phyloP scores from a whole-genome alignment of 37 sponge, comb jelly and placozoan species.

The Axinella damicornis region DNA sequence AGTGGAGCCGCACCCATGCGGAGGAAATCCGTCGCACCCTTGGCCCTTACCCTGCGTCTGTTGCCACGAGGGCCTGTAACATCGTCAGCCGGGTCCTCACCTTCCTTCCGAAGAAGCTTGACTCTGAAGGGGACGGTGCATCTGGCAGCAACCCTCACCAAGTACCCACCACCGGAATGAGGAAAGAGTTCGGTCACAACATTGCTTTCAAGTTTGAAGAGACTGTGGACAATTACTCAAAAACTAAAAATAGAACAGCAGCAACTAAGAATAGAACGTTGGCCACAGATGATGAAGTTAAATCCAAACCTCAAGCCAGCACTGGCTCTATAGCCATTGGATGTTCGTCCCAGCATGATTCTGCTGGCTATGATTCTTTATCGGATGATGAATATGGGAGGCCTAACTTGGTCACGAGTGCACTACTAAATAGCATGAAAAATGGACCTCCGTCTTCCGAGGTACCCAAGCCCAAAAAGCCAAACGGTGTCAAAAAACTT shows the following conservation, averaged over 20 bases:
- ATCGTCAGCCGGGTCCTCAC: conserved; percentile 39
- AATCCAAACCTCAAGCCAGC: too few relatives aligned
- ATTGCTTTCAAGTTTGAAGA: conserved; percentile 48
- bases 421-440: not conserved
- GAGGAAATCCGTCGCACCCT: conserved; percentile 42
- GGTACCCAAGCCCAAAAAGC: not conserved
- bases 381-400: conserved; percentile 49
- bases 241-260: too few relatives aligned
- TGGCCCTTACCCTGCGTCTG: conserved; percentile 80
- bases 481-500: not conserved
- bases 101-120: conserved; percentile 9
- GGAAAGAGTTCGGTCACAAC: conserved; percentile 76
- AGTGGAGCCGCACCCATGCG: conserved; percentile 40
- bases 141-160: not conserved
- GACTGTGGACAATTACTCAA: too few relatives aligned
- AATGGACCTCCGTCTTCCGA: not conserved
- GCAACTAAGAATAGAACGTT: too few relatives aligned
- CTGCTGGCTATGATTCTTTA: conserved; percentile 37
- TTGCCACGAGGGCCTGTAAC: conserved; percentile 48
- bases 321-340: too few relatives aligned
- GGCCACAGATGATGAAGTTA: not conserved
- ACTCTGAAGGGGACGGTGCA: not conserved
- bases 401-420: not conserved
- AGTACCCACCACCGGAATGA: not conserved
- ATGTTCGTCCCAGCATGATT: too few relatives aligned